Evolutionary conservation across 2,888 invertebrate genomes (phyloP).

Genomic region (Spialia ferax): DNA sequence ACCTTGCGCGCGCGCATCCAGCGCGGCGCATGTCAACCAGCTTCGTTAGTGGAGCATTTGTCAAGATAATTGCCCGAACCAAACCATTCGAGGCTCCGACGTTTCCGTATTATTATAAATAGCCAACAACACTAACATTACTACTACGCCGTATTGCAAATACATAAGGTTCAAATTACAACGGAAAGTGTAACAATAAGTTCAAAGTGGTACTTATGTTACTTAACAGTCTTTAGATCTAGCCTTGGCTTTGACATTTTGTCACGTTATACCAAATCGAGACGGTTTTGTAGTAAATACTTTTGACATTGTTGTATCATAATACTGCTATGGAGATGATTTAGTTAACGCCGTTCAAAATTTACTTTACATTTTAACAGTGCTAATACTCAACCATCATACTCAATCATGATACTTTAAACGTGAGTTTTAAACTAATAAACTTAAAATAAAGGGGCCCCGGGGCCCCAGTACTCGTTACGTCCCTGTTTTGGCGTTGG

Average conservation of each 20-base stretch:
- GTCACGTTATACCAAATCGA: conserved; percentile 64
- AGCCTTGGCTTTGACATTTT: conserved; percentile 73
- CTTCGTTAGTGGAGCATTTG: conserved; percentile 81
- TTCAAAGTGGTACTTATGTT: conserved; percentile 21
- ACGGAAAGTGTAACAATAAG: not conserved
- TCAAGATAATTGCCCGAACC: conserved; percentile 78
- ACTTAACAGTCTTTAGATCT: conserved; percentile 38
- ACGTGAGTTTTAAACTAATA: not conserved
- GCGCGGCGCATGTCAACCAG: conserved; percentile 61
- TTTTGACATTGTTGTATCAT: conserved; percentile 45
- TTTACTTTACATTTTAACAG: not conserved
- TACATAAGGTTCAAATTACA: conserved; percentile 21
- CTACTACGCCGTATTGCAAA: conserved; percentile 22
- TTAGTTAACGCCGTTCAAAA: not conserved
- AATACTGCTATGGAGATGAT: conserved; percentile 6
- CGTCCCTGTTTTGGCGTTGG: too few species aligned
- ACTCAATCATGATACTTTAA: not conserved
- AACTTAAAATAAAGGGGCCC: too few species aligned
- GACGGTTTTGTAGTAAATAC: conserved; percentile 59
- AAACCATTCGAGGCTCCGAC: conserved; percentile 68
- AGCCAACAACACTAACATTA: conserved; percentile 35
- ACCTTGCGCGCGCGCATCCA: conserved; percentile 64
- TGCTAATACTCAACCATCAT: too few species aligned
- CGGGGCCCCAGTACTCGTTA: too few species aligned
- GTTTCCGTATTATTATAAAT: conserved; percentile 72